A percentile compares a stretch with the other conserved stretches of the same genome.
Evolutionary conservation across 1,140 invertebrate genomes (phyloP).

Genomic region (Pinna nobilis): DNA sequence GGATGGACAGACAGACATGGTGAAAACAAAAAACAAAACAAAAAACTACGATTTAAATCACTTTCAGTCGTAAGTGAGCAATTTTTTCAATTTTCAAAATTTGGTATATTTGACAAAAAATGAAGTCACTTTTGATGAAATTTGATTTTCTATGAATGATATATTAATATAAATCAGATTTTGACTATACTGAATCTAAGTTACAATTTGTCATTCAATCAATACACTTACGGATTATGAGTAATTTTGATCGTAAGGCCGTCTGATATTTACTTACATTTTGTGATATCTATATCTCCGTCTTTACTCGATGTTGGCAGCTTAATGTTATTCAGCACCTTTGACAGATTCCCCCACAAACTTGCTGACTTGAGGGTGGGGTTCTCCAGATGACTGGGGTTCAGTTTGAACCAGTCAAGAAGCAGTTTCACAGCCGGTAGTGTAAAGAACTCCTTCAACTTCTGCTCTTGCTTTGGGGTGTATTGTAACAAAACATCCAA

Average conservation of each 20-base stretch:
- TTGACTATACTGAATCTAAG: no score
- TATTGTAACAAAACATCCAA: slow-evolving; percentile 82
- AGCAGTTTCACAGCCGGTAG: slow-evolving; percentile 85
- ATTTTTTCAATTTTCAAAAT: no score
- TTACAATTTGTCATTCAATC: no score
- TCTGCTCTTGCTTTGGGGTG: slow-evolving; percentile 79
- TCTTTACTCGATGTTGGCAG: slow-evolving; percentile 44
- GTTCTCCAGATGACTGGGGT: slow-evolving; percentile 78
- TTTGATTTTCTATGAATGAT: no score
- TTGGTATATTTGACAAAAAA: no score
- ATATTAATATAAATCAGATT: no score
- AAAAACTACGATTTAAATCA: no score
- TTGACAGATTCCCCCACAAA: slow-evolving; percentile 82
- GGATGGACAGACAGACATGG: no score
- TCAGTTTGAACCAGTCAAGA: slow-evolving; percentile 82
- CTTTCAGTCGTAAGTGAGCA: no score
- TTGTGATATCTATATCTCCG: slow-evolving; percentile 55
- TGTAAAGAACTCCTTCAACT: slow-evolving; percentile 80
- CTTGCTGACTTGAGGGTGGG: slow-evolving; percentile 80
- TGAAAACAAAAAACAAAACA: no score
- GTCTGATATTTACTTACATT: slow-evolving; percentile 61
- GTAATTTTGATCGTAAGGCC: neutral
- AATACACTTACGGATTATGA: no score
- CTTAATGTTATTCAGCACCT: slow-evolving; percentile 83
- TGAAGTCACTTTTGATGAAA: no score